Conservation (phyloP, 53 echinoderm and acorn worm species). For the Paracentrotus lividus region DNA sequence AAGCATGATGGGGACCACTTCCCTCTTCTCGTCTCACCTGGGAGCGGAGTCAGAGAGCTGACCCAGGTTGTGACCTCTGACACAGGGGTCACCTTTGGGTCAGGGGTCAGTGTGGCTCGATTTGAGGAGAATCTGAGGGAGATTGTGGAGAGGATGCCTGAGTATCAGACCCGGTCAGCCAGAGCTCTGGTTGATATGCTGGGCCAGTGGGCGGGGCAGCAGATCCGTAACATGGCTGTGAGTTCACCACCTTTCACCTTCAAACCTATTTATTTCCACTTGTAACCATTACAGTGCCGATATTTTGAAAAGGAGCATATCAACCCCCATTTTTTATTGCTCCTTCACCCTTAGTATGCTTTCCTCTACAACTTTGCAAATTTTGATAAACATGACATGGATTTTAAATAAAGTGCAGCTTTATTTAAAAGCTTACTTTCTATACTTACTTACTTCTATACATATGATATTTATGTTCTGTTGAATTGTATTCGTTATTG, state of each 20-base stretch:
- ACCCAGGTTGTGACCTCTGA: slow-evolving; percentile 60
- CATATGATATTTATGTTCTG: too few relatives aligned
- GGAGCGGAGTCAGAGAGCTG: slow-evolving; percentile 31
- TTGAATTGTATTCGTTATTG: too few relatives aligned
- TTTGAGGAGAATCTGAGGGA: slow-evolving; percentile 30
- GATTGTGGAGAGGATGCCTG: slow-evolving; percentile 33
- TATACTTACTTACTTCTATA: too few relatives aligned
- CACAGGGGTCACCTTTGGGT: slow-evolving; percentile 53
- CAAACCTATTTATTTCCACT: too few relatives aligned
- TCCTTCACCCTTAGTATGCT: too few relatives aligned
- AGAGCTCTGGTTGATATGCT: slow-evolving; percentile 58
- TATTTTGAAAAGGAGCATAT: too few relatives aligned
- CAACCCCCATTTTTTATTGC: too few relatives aligned
- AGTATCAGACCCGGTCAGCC: slow-evolving; percentile 34
- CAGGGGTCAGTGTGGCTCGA: slow-evolving; percentile 49
- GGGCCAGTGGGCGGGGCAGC: slow-evolving; percentile 61
- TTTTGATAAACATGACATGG: too few relatives aligned
- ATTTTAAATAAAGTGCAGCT: too few relatives aligned
- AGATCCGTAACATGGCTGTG: slow-evolving; percentile 67
- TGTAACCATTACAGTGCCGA: too few relatives aligned
- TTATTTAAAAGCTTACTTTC: too few relatives aligned
- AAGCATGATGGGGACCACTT: slow-evolving; percentile 29
- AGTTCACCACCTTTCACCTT: slow-evolving; percentile 2
- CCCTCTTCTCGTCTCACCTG: slow-evolving; percentile 52
- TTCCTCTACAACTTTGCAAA: too few relatives aligned